Conservation (phyloP, 2,888 invertebrate genomes). For the Xestia sexstrigata region DNA sequence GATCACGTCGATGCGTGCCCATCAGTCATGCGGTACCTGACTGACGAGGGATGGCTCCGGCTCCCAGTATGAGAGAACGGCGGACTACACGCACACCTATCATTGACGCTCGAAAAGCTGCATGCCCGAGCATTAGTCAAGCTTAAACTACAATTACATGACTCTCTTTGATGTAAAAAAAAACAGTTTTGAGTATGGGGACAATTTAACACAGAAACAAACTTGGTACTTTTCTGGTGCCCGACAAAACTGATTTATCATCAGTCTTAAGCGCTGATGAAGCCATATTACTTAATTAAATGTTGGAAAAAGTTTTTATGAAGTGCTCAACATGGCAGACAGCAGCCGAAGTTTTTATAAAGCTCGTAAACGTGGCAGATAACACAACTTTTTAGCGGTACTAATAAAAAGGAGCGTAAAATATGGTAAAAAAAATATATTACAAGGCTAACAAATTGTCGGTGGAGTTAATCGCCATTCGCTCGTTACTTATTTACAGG, state of each 20-base stretch:
- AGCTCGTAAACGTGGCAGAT: constrained; percentile 50
- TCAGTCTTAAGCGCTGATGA: constrained; percentile 32
- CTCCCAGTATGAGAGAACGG: constrained; percentile 39
- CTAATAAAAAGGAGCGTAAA: constrained; percentile 54
- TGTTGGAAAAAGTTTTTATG: constrained; percentile 46
- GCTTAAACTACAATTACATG: constrained; percentile 11
- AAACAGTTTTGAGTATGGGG: neutral
- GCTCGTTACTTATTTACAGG: constrained; percentile 68
- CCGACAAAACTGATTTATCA: constrained; percentile 1
- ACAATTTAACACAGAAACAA: neutral
- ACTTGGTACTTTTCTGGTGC: neutral
- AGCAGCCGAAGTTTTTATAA: constrained; percentile 47
- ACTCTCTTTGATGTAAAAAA: neutral
- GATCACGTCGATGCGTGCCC: constrained; percentile 73
- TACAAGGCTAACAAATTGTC: constrained; percentile 39
- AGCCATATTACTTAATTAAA: constrained; percentile 47
- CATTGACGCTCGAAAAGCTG: constrained; percentile 24
- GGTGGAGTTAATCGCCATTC: constrained; percentile 62
- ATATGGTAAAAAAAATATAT: constrained; percentile 53
- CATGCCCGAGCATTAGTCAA: constrained; percentile 14
- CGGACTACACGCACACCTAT: constrained; percentile 35
- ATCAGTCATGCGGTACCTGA: constrained; percentile 73
- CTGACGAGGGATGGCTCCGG: constrained; percentile 54
- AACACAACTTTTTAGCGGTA: constrained; percentile 53
- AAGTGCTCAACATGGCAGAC: constrained; percentile 16